phyloP scores from a whole-genome alignment of 2,888 invertebrate genomes.

The Autographa gamma region DNA sequence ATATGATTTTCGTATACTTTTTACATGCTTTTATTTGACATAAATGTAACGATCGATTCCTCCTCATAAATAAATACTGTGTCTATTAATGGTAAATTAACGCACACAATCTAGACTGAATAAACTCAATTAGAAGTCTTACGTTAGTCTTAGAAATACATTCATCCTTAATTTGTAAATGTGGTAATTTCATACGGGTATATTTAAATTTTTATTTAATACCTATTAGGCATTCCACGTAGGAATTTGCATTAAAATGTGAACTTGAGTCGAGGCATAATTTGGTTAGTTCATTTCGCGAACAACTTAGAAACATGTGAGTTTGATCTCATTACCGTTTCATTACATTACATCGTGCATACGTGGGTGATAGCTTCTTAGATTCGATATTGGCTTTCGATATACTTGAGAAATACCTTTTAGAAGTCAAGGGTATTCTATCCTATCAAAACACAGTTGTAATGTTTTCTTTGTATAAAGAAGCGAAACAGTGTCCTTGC shows the following conservation, averaged over 20 bases:
- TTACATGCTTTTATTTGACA: too few relatives aligned
- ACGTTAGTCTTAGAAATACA: too few relatives aligned
- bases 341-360: slow-evolving; percentile 4
- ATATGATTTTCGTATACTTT: too few relatives aligned
- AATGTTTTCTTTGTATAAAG: too few relatives aligned
- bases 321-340: slow-evolving; percentile 4
- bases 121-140: too few relatives aligned
- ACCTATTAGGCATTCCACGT: neutral
- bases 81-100: too few relatives aligned
- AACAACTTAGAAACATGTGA: neutral
- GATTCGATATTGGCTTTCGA: neutral
- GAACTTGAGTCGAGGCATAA: neutral
- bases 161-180: neutral
- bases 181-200: neutral
- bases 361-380: neutral
- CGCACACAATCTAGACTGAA: too few relatives aligned
- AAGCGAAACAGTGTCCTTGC: too few relatives aligned
- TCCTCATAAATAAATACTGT: too few relatives aligned
- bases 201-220: neutral
- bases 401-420: neutral
- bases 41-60: too few relatives aligned
- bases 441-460: too few relatives aligned
- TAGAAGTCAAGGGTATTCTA: too few relatives aligned
- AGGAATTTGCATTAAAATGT: neutral
- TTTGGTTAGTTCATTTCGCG: slow-evolving; percentile 4